Percentiles rank a stretch among this genome's conserved stretches.
Conservation (phyloP, 1,140 invertebrate genomes). For the Calliopsis andreniformis region DNA sequence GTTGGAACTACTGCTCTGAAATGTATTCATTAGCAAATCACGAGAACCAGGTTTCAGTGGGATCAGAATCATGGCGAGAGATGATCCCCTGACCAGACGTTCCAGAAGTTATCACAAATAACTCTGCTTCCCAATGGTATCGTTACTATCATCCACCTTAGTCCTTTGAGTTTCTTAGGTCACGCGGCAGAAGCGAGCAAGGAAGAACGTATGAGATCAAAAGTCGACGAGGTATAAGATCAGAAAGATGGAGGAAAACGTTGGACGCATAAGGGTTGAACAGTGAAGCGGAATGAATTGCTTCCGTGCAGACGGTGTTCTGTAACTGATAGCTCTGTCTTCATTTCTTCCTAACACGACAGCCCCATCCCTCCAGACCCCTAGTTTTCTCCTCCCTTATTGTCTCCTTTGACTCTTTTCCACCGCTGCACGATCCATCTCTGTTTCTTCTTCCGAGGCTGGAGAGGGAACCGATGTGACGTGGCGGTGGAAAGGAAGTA, state of each 20-base stretch:
- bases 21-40: too few relatives aligned
- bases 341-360: conserved; percentile 76
- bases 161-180: conserved; percentile 45
- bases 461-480: conserved; percentile 9
- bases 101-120: conserved; percentile 24
- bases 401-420: conserved; percentile 64
- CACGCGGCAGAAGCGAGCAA: background rate
- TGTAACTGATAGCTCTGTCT: conserved; percentile 77
- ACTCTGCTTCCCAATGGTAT: background rate
- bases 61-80: background rate
- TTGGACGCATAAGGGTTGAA: conserved; percentile 72
- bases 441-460: conserved; percentile 37
- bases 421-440: conserved; percentile 35
- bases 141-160: conserved; percentile 25
- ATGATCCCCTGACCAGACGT: background rate
- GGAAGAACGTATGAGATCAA: conserved; percentile 35
- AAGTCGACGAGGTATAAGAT: conserved; percentile 45
- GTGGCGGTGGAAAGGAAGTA: background rate
- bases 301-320: conserved; percentile 73
- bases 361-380: conserved; percentile 39
- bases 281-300: conserved; percentile 75
- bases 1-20: too few relatives aligned
- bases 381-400: conserved; percentile 56
- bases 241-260: conserved; percentile 63
- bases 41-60: background rate